These are phyloP conservation scores for Barnardius zonarius DNA, from an alignment of 2,113 vertebrate genomes.

Conservation along the genomic window DNA sequence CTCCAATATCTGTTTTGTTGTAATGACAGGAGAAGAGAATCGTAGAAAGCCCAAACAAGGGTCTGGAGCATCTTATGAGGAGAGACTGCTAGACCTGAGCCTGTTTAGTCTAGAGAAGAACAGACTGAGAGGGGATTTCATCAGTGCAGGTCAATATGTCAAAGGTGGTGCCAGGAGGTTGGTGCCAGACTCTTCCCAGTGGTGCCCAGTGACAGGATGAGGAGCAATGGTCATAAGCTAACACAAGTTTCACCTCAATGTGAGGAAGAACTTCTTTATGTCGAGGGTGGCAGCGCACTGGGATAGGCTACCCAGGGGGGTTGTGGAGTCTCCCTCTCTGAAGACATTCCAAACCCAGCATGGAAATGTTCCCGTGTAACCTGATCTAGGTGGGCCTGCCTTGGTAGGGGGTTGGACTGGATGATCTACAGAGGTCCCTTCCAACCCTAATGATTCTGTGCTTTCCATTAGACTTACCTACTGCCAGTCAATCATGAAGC, in stretches of 20 bases:
- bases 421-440: background rate
- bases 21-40: background rate
- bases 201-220: background rate
- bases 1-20: background rate
- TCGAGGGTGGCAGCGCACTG: background rate
- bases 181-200: background rate
- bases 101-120: background rate
- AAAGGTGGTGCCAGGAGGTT: background rate
- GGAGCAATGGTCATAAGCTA: background rate
- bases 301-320: background rate
- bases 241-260: background rate
- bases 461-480: background rate
- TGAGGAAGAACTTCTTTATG: background rate
- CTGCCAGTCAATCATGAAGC: background rate
- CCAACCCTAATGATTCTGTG: background rate
- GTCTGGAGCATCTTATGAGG: background rate
- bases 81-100: background rate
- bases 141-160: background rate
- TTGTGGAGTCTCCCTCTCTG: background rate
- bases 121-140: background rate
- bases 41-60: background rate
- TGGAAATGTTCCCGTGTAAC: background rate
- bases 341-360: background rate
- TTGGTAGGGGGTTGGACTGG: background rate
- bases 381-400: background rate